Base-by-base conservation (phyloP, 2,113 vertebrate genomes). In the Cyprinodon variegatus region DNA sequence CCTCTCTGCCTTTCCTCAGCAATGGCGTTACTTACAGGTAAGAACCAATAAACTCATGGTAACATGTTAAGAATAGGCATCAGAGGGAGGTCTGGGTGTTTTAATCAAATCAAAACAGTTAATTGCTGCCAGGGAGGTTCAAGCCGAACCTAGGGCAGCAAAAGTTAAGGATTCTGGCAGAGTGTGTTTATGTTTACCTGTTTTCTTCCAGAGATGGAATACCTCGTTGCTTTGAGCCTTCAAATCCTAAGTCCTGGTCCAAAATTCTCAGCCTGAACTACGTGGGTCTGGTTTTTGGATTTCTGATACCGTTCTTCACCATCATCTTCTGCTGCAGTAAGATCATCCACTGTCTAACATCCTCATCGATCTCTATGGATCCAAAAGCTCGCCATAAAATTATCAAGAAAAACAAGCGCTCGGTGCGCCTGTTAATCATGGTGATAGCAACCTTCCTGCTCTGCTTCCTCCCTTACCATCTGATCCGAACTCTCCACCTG, bases 391-490 rank as follows among this genome's bases (percentile, higher is more conserved):
- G 10, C 61, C 37, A 3, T 10, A 9, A 14, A 38, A 37, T 8
- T n/a, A 1, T 9, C 8, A 57, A 38, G 13, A 61, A 2, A 22
- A 29, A 66, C 0, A 69, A 12, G 6, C 86, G 84, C 45, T 74
- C 94, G 0, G 36, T 93, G 38, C 68, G 64, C 41, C 78, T 95
- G 70, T 80, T 95, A 4, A n/a, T 72, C 45, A 74, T 91, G 68
- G 90, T 94, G 22, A 86, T 89, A 0, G 78, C 8, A 2, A 92
- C 90, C 50, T 94, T 94, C 79, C 88, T 94, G 63, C n/a, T 94
- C 17, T 94, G 94, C 82, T 95, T 95, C 1, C 76, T 93, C 74
- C 94, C 94, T 11, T 95, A 95, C 39, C 94, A 95, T 72, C 11
- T 92, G 50, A 10, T 81, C 0, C 83, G 94, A 1, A 77, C 93